Evolutionary conservation across 2,888 invertebrate genomes (phyloP).

Genomic region (Drosophila lacicola): DNA sequence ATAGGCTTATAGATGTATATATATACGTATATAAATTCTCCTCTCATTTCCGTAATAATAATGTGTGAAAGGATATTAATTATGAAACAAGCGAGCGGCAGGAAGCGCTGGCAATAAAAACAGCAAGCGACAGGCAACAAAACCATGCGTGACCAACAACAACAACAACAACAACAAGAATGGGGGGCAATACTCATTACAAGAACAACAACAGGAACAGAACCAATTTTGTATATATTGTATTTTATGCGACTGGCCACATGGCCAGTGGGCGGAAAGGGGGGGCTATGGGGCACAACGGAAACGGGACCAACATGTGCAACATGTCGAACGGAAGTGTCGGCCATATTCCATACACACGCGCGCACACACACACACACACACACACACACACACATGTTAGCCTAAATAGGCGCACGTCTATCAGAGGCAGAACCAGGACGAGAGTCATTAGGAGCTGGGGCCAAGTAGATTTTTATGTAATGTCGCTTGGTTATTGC

Average conservation of each 20-base stretch:
- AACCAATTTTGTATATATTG: slow-evolving; percentile 66
- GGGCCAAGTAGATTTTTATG: slow-evolving; percentile 80
- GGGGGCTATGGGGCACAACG: slow-evolving; percentile 44
- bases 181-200: slow-evolving; percentile 15
- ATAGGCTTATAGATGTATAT: background rate
- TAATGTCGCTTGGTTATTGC: slow-evolving; percentile 80
- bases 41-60: slow-evolving; percentile 78
- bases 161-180: slow-evolving; percentile 52
- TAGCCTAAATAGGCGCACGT: slow-evolving; percentile 73
- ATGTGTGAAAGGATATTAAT: slow-evolving; percentile 81
- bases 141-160: slow-evolving; percentile 75
- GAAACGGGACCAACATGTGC: slow-evolving; percentile 81
- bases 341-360: slow-evolving; percentile 73
- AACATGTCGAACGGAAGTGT: slow-evolving; percentile 82
- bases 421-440: slow-evolving; percentile 37
- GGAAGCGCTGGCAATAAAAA: slow-evolving; percentile 77
- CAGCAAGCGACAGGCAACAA: slow-evolving; percentile 78
- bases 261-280: slow-evolving; percentile 22
- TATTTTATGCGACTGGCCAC: slow-evolving; percentile 67
- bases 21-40: slow-evolving; percentile 20
- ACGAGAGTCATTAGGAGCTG: slow-evolving; percentile 71
- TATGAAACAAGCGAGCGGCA: slow-evolving; percentile 79
- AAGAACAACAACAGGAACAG: slow-evolving; percentile 45
- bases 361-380: slow-evolving; percentile 31
- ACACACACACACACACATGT: slow-evolving; percentile 26